Conservation (phyloP, 2,888 invertebrate genomes). For the Julus scandinavius region DNA sequence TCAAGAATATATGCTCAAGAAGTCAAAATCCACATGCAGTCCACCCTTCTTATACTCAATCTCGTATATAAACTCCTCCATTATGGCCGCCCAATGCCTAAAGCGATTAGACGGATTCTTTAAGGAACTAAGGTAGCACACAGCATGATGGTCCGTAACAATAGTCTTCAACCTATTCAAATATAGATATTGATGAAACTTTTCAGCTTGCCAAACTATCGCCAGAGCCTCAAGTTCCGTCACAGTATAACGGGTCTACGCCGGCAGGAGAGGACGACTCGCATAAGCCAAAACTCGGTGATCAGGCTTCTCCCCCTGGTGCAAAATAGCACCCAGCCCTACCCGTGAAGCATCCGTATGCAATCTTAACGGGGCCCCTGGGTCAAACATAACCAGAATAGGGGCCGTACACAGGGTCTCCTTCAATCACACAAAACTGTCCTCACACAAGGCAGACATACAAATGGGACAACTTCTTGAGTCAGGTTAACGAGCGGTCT, state of each 20-base stretch:
- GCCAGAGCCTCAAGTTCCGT: constrained; percentile 41
- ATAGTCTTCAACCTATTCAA: no score
- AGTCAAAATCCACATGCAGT: no score
- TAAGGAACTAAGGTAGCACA: no score
- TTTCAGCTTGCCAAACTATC: neutral
- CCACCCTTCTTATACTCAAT: no score
- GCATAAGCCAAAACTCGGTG: constrained; percentile 14
- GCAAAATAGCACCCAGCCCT: constrained; percentile 37
- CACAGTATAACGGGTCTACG: neutral
- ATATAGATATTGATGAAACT: no score
- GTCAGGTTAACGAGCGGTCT: neutral
- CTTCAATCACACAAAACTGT: no score
- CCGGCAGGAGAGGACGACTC: neutral
- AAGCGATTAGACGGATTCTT: neutral
- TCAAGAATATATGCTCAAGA: no score
- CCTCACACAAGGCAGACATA: neutral
- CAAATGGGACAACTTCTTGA: no score
- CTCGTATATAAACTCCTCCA: no score
- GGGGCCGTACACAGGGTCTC: constrained; percentile 5
- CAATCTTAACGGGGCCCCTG: neutral
- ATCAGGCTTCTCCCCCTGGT: neutral
- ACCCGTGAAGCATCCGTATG: constrained; percentile 40
- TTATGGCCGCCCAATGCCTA: no score
- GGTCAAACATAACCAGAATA: neutral
- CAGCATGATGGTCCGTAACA: no score